Conservation (phyloP, 2,113 vertebrate genomes). For the Plotosus lineatus region DNA sequence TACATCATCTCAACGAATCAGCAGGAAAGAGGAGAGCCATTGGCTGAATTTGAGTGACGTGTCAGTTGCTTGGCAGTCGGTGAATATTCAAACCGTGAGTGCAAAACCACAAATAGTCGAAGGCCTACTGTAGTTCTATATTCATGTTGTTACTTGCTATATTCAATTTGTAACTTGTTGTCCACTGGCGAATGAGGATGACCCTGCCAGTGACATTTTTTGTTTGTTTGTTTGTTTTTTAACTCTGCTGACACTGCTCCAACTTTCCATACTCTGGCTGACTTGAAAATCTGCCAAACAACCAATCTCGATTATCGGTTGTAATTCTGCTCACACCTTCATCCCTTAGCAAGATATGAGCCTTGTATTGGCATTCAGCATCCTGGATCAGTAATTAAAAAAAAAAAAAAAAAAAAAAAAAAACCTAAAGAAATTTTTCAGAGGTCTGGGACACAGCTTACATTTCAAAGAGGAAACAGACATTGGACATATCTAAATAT, state of each 20-base stretch:
- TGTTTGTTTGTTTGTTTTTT: too few relatives aligned
- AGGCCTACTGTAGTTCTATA: neutral
- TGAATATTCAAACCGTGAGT: too few relatives aligned
- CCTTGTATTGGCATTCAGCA: slow-evolving; percentile 65
- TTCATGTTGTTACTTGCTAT: neutral
- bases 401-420: too few relatives aligned
- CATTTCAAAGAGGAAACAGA: slow-evolving; percentile 49
- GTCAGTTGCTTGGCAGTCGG: too few relatives aligned
- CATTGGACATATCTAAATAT: slow-evolving; percentile 19
- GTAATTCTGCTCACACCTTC: slow-evolving; percentile 62
- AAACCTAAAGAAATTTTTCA: slow-evolving; percentile 61
- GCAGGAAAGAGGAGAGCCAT: too few relatives aligned
- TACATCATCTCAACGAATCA: too few relatives aligned
- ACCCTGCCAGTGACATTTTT: slow-evolving; percentile 2
- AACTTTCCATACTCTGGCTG: slow-evolving; percentile 51
- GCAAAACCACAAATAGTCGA: too few relatives aligned
- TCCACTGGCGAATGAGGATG: neutral
- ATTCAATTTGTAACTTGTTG: too few relatives aligned
- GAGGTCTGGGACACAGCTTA: slow-evolving; percentile 60
- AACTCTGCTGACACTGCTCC: slow-evolving; percentile 43
- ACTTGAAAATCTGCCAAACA: slow-evolving; percentile 71
- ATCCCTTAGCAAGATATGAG: slow-evolving; percentile 33
- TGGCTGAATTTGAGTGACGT: too few relatives aligned
- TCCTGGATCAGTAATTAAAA: slow-evolving; percentile 63
- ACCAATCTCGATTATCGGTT: slow-evolving; percentile 70